phyloP scores from a whole-genome alignment of 2,888 invertebrate genomes.

The Platypus cylindrus region DNA sequence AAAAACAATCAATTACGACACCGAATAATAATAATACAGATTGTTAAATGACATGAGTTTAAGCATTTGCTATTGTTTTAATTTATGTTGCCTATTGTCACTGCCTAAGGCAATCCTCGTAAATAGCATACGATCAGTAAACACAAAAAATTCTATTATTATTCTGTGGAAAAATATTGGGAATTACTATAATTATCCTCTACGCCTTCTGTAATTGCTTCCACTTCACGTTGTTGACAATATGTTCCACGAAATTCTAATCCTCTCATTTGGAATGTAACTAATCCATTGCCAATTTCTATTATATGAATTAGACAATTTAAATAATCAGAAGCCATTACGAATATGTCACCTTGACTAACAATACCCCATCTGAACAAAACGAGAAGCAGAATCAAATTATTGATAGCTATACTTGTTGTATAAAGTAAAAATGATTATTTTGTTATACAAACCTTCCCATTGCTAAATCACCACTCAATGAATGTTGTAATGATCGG shows the following conservation, averaged over 20 bases:
- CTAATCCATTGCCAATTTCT: conserved; percentile 93
- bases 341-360: conserved; percentile 95
- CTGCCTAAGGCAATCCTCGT: no score
- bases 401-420: neutral
- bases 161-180: no score
- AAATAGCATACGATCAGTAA: no score
- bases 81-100: no score
- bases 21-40: no score
- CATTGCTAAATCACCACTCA: conserved; percentile 84
- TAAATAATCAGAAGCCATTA: conserved; percentile 93
- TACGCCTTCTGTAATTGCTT: conserved; percentile 95
- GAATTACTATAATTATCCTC: conserved; percentile 86
- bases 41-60: no score
- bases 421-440: no score
- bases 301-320: conserved; percentile 97
- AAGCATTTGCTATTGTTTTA: no score
- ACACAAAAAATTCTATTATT: no score
- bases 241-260: conserved; percentile 97
- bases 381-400: neutral
- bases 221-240: conserved; percentile 97
- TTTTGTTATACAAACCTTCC: conserved; percentile 35
- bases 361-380: conserved; percentile 80
- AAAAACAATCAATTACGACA: no score
- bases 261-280: conserved; percentile 96
- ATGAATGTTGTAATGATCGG: conserved; percentile 85